Conservation (phyloP, 2,888 invertebrate genomes). For the Drosophila parthenogenetica region DNA sequence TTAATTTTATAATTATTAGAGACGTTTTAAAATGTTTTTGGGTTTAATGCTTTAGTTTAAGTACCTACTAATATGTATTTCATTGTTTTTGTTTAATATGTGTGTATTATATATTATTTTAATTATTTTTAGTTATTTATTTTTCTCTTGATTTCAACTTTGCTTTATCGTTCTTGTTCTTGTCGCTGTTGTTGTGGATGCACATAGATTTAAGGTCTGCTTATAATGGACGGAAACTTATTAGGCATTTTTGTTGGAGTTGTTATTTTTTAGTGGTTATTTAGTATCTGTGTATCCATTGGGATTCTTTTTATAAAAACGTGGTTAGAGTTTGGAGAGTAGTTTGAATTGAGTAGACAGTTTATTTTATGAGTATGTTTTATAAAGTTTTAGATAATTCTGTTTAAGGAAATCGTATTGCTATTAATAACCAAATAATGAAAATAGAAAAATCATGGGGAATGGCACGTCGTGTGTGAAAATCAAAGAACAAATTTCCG, state of each 20-base stretch:
- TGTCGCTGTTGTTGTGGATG: constrained; percentile 51
- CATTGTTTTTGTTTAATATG: constrained; percentile 41
- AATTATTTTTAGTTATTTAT: constrained; percentile 24
- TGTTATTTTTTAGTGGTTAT: constrained; percentile 35
- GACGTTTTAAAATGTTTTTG: constrained; percentile 81
- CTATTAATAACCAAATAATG: constrained; percentile 6
- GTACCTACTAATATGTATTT: constrained; percentile 72
- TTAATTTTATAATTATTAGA: constrained; percentile 69
- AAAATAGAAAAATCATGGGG: constrained; percentile 10
- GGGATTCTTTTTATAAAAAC: constrained; percentile 51
- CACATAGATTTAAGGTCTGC: constrained; percentile 85
- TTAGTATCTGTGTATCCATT: constrained; percentile 51
- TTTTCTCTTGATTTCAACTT: constrained; percentile 52
- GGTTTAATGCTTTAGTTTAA: constrained; percentile 54
- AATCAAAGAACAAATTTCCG: constrained; percentile 81
- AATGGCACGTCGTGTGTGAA: constrained; percentile 3
- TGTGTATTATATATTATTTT: constrained; percentile 36
- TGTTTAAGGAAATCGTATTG: constrained; percentile 2
- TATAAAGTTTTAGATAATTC: constrained; percentile 21
- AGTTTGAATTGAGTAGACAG: constrained; percentile 32
- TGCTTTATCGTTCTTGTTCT: constrained; percentile 50
- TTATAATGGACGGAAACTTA: constrained; percentile 85
- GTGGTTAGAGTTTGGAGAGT: constrained; percentile 40
- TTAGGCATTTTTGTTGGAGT: constrained; percentile 81
- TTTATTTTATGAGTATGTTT: constrained; percentile 38